A percentile compares a stretch with the other conserved stretches of the same genome.
Evolutionary conservation across 2,113 vertebrate species (phyloP).

Genomic region (Antidorcas marsupialis): DNA sequence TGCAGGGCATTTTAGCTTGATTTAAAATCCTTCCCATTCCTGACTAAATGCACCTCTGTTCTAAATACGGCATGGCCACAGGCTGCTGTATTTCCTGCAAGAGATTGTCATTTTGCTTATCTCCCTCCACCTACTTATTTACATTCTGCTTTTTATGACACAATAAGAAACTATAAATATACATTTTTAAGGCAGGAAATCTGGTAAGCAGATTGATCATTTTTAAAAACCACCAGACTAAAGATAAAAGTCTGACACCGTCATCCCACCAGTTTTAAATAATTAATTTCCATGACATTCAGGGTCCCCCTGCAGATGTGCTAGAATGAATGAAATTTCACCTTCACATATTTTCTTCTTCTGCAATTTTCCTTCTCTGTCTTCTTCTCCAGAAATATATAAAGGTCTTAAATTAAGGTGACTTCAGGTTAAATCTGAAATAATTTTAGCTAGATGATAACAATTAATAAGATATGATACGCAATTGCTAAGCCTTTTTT

Average conservation of each 20-base stretch:
- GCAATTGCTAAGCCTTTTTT: not conserved
- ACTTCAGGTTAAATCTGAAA: not conserved
- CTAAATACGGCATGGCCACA: not conserved
- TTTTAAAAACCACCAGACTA: not conserved
- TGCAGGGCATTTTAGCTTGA: not conserved
- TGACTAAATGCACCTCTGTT: not conserved
- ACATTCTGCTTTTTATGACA: slow-evolving; percentile 24
- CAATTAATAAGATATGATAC: not conserved
- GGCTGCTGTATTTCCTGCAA: not conserved
- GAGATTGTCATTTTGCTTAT: not conserved
- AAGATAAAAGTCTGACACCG: slow-evolving; percentile 38
- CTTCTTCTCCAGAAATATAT: not conserved
- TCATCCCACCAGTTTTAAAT: slow-evolving; percentile 51
- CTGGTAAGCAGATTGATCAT: slow-evolving; percentile 51
- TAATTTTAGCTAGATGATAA: not conserved
- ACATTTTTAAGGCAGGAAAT: slow-evolving; percentile 41
- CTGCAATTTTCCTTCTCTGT: not conserved
- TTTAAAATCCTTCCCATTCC: not conserved
- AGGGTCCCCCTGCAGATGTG: not conserved
- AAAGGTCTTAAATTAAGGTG: not conserved
- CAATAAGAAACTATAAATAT: slow-evolving; percentile 48
- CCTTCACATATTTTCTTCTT: not conserved
- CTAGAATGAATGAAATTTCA: not conserved
- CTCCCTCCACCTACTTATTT: slow-evolving; percentile 20
- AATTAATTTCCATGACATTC: slow-evolving; percentile 33